phyloP scores from a whole-genome alignment of 2,113 vertebrate species.

The Acrocephalus arundinaceus region DNA sequence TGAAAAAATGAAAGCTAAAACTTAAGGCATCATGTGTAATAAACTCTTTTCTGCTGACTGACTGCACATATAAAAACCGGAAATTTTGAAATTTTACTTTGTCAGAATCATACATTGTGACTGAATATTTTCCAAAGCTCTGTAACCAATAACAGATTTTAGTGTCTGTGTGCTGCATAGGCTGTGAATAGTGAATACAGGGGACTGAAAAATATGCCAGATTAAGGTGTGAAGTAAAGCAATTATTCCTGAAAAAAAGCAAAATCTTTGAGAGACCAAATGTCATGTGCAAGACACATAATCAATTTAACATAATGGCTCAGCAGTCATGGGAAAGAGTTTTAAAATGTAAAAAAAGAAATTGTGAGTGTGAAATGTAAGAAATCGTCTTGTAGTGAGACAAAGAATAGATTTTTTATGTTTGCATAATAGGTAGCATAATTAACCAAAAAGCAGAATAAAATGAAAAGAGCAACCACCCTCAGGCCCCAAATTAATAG shows the following conservation, averaged over 20 bases:
- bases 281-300: not conserved
- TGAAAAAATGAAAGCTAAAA: not conserved
- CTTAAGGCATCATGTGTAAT: not conserved
- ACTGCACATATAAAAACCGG: fast-evolving
- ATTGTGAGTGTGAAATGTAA: not conserved
- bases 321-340: not conserved
- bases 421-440: not conserved
- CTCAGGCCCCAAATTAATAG: not conserved
- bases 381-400: not conserved
- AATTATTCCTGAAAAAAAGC: not conserved
- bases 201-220: not conserved
- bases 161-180: not conserved
- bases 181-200: not conserved
- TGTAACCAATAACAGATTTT: not conserved
- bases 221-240: not conserved
- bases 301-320: not conserved
- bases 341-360: not conserved
- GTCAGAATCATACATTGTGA: not conserved
- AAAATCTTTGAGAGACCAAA: not conserved
- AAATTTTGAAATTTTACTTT: not conserved
- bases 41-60: not conserved
- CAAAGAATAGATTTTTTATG: fast-evolving
- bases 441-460: not conserved
- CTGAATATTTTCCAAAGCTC: not conserved
- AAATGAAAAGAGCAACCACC: not conserved